Evolutionary conservation across 2,797 vertebrate genomes (phyloP), one percentile per base, ranked within the genome.

Genomic region (Valencia hispanica): DNA sequence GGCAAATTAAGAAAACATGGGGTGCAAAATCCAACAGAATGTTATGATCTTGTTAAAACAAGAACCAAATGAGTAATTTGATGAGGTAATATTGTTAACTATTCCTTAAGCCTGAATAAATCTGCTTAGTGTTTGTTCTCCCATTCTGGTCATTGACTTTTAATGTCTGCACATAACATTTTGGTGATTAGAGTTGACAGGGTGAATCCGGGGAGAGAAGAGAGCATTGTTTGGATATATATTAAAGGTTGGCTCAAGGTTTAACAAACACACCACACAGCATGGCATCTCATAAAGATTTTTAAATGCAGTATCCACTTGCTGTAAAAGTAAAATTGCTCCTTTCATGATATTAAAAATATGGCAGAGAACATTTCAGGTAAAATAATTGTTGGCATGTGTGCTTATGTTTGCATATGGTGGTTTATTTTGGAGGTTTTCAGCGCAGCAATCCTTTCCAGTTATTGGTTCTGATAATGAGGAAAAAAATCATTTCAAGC

Each of bases 101-200:
- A 77, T 73, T 69, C 68, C 32, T n/a, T 20, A 51, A 79, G 61
- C 69, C 9, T 34, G 34, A 75, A 74, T 70, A 53, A 83, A 78
- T 84, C 30, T 83, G 77, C 65, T 78, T 68, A 68, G 22, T 80
- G 74, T 84, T 84, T 72, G 66, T 66, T 82, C 78, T 75, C 73
- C 57, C 66, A 70, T 89, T 84, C 74, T 59, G 34, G 77, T 75
- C 76, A 84, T 77, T 77, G 79, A 53, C 22, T n/a, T 70, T 68
- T 76, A 75, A 84, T 71, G 80, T 80, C 82, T 79, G 69, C 70
- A 85, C 86, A 84, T 80, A n/a, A 82, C 78, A 80, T 90, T 83
- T 85, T 48, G 27, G 47, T 68, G 80, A 75, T 82, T 74, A 39
- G 32, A 84, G 85, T 85, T 86, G 82, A 90, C 83, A 75, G 39